Base-by-base conservation (phyloP, 2,888 invertebrate genomes). In the Molanna angustata region DNA sequence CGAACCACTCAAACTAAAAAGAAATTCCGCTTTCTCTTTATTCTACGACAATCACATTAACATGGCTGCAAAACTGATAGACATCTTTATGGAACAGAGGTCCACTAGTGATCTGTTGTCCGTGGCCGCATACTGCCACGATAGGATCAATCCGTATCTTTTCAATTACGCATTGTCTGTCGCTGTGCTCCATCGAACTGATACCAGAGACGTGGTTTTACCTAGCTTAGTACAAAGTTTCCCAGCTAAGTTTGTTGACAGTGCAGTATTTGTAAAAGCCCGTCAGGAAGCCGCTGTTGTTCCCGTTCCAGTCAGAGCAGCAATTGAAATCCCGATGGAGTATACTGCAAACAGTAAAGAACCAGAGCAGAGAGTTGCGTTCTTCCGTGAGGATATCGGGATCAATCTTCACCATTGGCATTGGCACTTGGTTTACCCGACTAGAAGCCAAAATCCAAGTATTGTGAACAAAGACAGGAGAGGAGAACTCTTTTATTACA, bases 361-460 rank as follows among this genome's bases (percentile, higher is more conserved):
- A 62, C 83, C 83, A 1, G 92, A 93, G 63, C 90, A 92, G 67
- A 80, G 85, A 4, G 68, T 90, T 55, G 86, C 89, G 22, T 93
- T 91, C 70, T 92, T 88, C 79, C 80, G 91, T 32, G 92, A 92
- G 67, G 92, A 91, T 68, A 75, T 90, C 54, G 90, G 90, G 59
- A 78, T 92, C 61, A 92, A 92, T 71, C 82, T 90, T 42, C 92
- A 92, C 67, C 92, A 93, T 67, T 93, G 92, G 91, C 91, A 92
- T 66, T 92, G 91, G 92, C 92, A 93, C 69, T 77, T 92, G 60
- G 90, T 92, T 2, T 92, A 91, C 68, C 91, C 91, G 0, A 85
- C 85, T 68, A 59, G 59, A 21, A 81, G 84, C 0, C 72, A 79
- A 60, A 69, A 74, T 14, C 68, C 67, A 33, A 60, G 62, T 32